A percentile compares a stretch with the other conserved stretches of the same genome.
Conservation (phyloP, 2,888 invertebrate species). For the Dysmachus trigonus region DNA sequence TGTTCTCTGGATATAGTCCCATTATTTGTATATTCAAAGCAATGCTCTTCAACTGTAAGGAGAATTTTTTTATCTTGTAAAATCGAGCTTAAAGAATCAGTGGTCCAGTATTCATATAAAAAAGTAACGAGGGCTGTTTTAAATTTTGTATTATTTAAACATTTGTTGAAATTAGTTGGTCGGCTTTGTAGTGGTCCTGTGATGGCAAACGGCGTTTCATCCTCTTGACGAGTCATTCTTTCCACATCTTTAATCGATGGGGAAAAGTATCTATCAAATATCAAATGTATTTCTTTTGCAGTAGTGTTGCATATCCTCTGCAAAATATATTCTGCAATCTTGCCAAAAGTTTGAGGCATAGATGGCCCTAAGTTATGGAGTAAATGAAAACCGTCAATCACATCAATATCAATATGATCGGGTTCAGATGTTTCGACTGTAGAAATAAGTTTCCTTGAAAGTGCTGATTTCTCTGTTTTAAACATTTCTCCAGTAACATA, state of each 20-base stretch:
- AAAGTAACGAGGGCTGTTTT: constrained; percentile 32
- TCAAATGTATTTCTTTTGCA: constrained; percentile 25
- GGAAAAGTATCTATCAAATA: constrained; percentile 34
- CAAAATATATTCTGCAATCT: constrained; percentile 45
- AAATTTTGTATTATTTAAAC: constrained; percentile 38
- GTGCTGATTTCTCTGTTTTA: constrained; percentile 18
- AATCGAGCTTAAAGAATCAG: neutral
- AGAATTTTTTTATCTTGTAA: neutral
- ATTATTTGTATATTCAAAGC: neutral
- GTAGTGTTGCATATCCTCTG: constrained; percentile 44
- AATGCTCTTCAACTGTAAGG: neutral
- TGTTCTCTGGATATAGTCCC: neutral
- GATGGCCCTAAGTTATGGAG: constrained; percentile 44
- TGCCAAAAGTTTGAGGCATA: constrained; percentile 43
- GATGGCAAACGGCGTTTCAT: constrained; percentile 1
- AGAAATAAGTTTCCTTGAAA: constrained; percentile 44
- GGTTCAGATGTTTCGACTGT: constrained; percentile 35
- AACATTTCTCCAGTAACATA: constrained; percentile 44
- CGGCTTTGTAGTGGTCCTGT: constrained; percentile 27
- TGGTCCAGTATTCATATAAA: neutral
- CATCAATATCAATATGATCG: constrained; percentile 41
- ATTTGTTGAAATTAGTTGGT: constrained; percentile 38
- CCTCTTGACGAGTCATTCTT: constrained; percentile 19
- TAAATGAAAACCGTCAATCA: constrained; percentile 48
- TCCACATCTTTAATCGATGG: constrained; percentile 42